These are phyloP conservation scores for Pseudomyrmex cubaensis DNA, from an alignment of 1,140 invertebrate species.

Conservation along the genomic window DNA sequence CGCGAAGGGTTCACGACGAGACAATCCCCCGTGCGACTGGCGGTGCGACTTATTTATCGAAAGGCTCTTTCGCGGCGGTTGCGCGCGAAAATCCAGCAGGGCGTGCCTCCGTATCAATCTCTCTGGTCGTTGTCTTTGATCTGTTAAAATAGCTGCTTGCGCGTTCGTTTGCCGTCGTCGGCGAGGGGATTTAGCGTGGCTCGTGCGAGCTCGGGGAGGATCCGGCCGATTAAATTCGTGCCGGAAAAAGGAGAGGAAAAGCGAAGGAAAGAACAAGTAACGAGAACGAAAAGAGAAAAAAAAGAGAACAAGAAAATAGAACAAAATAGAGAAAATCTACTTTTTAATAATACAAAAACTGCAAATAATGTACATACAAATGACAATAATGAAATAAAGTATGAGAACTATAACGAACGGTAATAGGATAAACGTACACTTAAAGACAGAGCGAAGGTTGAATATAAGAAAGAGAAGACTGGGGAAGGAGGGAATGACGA, in stretches of 20 bases:
- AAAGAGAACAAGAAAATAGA: slow-evolving; percentile 3
- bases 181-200: slow-evolving; percentile 65
- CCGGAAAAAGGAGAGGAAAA: slow-evolving; percentile 36
- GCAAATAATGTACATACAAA: background rate
- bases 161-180: slow-evolving; percentile 51
- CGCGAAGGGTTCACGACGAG: slow-evolving; percentile 60
- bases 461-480: background rate
- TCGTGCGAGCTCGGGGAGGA: slow-evolving; percentile 59
- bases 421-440: slow-evolving; percentile 7
- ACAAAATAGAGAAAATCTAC: background rate
- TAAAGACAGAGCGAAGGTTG: background rate
- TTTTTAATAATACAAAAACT: background rate
- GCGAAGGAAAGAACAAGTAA: background rate
- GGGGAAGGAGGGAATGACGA: too few species aligned
- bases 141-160: slow-evolving; percentile 69
- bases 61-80: slow-evolving; percentile 17
- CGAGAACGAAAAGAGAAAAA: background rate
- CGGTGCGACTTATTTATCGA: slow-evolving; percentile 69
- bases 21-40: slow-evolving; percentile 65
- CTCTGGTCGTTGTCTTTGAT: slow-evolving; percentile 70
- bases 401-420: background rate
- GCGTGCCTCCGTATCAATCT: slow-evolving; percentile 73
- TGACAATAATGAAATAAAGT: background rate
- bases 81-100: slow-evolving; percentile 52
- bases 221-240: slow-evolving; percentile 70